Base-by-base conservation (phyloP, 2,888 invertebrate species). In the Trachelus troglodyta region DNA sequence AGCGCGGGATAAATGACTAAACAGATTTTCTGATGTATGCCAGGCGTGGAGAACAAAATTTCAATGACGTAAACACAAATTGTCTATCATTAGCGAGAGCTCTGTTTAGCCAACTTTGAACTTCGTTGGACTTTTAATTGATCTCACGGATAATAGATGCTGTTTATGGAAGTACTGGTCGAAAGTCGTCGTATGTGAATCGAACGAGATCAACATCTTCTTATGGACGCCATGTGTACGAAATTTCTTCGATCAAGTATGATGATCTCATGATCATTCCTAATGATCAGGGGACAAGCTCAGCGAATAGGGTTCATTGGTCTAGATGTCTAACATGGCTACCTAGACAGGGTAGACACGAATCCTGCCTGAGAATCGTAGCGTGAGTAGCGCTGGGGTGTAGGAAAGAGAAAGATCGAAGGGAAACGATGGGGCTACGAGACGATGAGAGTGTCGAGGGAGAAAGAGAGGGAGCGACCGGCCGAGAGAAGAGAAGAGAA, bases 361-460 rank as follows among this genome's bases (percentile, higher is more conserved):
- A 56, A 23, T 56, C 9, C 56, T 56, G 56, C 23, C 23, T 56
- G 56, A 56, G 56, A 56, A 56, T 34, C 71, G 71, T 31, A 31
- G 71, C 71, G 71, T 12, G 23, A 71, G 71, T 23, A 23, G 71
- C 3, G 33, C 31, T 33, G 71, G 77, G 75, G 71, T 12, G 73
- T 30, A 76, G 71, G 69, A 56, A 40, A 76, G 69, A 76, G 74
- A 76, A 69, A 34, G 74, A 37, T 82, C 81, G 82, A 78, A 82
- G 77, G 79, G 79, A 77, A 81, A 74, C 69, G 81, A 69, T 76
- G 73, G 76, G 79, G 80, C 77, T 75, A 81, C 12, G 71, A 33
- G 71, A 71, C 31, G 34, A 31, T 31, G 79, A 79, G 83, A 83
- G 83, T 79, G 81, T 82, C 83, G 85, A 81, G 82, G 82, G 86